Percentiles rank a stretch among this genome's conserved stretches.
Evolutionary conservation across 2,888 invertebrate species (phyloP).

Genomic region (Sussaba pulchella): DNA sequence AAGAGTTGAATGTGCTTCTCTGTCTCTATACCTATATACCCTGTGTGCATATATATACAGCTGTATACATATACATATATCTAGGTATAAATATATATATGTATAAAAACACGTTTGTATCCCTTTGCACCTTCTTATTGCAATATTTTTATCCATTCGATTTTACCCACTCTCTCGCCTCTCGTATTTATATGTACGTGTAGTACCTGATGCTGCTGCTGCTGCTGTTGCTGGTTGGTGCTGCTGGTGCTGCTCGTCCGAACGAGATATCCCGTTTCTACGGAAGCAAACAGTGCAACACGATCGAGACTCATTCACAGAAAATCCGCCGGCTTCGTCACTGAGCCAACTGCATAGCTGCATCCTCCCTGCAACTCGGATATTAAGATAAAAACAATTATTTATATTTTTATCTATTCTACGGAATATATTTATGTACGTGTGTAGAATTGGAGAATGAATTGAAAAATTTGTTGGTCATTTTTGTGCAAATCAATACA

Average conservation of each 20-base stretch:
- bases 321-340: not conserved
- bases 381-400: not conserved
- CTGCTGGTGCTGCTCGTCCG: not conserved
- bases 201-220: not conserved
- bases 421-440: not conserved
- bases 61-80: not conserved
- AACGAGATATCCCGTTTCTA: slow-evolving; percentile 39
- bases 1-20: slow-evolving; percentile 16
- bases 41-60: slow-evolving; percentile 6
- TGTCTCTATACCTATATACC: too few species aligned
- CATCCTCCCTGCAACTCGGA: not conserved
- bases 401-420: too few species aligned
- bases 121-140: slow-evolving; percentile 28
- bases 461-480: too few species aligned
- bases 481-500: too few species aligned
- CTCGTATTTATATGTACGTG: slow-evolving; percentile 16
- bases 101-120: not conserved
- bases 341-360: not conserved
- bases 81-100: not conserved
- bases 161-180: not conserved
- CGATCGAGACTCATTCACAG: slow-evolving; percentile 33
- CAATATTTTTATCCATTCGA: slow-evolving; percentile 28
- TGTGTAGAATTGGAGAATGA: too few species aligned
- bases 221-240: not conserved
- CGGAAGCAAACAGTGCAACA: slow-evolving; percentile 18